Conservation (phyloP, 2,888 invertebrate species). For the Drosophila buzzatii region DNA sequence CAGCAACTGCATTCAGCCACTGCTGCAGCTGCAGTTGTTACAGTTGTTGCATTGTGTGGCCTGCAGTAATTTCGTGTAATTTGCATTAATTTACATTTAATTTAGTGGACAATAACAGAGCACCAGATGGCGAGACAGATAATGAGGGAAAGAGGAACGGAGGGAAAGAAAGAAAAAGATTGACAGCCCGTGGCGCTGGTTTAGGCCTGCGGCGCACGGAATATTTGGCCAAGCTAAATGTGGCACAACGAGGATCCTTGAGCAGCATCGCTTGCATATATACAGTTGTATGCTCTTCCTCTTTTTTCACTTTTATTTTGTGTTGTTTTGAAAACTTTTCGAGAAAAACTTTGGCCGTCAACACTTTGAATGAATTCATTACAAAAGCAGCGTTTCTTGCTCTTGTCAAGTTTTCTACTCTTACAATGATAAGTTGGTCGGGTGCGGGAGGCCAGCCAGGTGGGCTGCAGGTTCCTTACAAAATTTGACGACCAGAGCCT, state of each 20-base stretch:
- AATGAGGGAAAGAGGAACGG: no score
- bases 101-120: constrained; percentile 53
- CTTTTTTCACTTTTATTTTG: constrained; percentile 10
- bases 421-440: constrained; percentile 16
- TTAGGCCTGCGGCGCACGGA: constrained; percentile 69
- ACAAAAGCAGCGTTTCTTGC: constrained; percentile 59
- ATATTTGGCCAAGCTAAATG: constrained; percentile 44
- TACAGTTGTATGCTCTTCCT: constrained; percentile 14
- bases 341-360: constrained; percentile 53
- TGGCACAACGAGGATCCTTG: constrained; percentile 60
- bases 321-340: constrained; percentile 41
- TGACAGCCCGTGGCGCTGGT: constrained; percentile 39
- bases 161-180: background rate
- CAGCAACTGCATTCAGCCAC: constrained; percentile 21
- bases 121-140: background rate
- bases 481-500: constrained; percentile 46
- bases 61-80: constrained; percentile 74
- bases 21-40: constrained; percentile 28
- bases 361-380: constrained; percentile 71
- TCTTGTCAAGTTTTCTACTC: constrained; percentile 55
- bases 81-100: constrained; percentile 82
- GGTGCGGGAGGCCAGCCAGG: constrained; percentile 32
- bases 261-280: constrained; percentile 23
- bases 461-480: constrained; percentile 34
- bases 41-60: constrained; percentile 48